Evolutionary conservation across 2,888 invertebrate species (phyloP), one percentile per base, ranked within the genome.

Genomic region (Drosophila yooni): DNA sequence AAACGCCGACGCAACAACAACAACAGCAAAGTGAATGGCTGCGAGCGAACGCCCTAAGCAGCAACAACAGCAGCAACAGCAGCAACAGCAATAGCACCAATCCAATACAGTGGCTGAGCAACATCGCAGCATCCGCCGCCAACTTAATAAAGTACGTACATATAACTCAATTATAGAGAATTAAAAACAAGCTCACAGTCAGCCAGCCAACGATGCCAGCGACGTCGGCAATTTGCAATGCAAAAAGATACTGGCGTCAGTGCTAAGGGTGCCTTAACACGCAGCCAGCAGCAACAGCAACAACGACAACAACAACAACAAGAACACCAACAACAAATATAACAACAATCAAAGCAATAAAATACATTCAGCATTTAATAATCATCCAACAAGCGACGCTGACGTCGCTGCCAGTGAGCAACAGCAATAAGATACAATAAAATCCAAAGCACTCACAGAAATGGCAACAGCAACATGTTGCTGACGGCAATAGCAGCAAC

Each of bases 91-190:
- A 67, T 15, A 46, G 46, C 46, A 56, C 33, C 52, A 36, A 54
- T 15, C 64, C 63, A 70, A 61, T 31, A 53, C 80, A 60, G 51
- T 57, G 38, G 25, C 70, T 51, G 58, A 64, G 51, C 62, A 74
- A 68, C 64, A 21, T 21, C 21, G 74, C 89, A 88, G 82, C 90
- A 79, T 77, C 90, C 89, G 83, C 82, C 76, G 82, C 74, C 89
- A 82, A 78, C 76, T 85, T 91, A 88, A 88, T 90, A 87, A 88
- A 88, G 90, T 91, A 85, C 89, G 89, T 91, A 85, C 90, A 90
- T 85, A 91, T 87, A 87, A 87, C 91, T 87, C 90, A 87, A 87
- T 87, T 87, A 87, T 76, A 72, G 86, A 89, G 87, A 88, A 91
- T 90, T 89, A 90, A 91, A 88, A 85, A 90, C 91, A 90, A 82